Evolutionary conservation across 2,797 vertebrate species (phyloP), one percentile per base, ranked within the genome.

Genomic region (Liasis olivaceus): DNA sequence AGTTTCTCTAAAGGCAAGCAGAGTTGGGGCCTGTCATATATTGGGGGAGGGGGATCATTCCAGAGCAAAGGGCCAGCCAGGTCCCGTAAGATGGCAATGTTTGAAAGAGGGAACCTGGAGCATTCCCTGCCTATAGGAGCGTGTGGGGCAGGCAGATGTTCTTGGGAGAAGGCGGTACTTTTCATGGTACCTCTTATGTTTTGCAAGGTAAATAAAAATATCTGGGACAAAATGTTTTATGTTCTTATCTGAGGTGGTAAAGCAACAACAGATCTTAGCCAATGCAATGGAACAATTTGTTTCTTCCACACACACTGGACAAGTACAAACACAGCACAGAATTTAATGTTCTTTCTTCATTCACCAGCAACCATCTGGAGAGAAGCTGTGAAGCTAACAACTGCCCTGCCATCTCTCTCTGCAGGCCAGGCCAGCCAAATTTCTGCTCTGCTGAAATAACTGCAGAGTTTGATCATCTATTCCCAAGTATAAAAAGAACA

Each of bases 241-340:
- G 28, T 84, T n/a, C 59, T 88, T 56, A 54, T 36, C 90, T 56
- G 87, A 22, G 28, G 47, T 2, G 24, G 36, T 9, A 47, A 84
- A 51, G 58, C 3, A 92, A 59, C 69, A 64, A 62, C 69, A 54
- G 54, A 89, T 84, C n/a, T 62, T 24, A 66, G 47, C 59, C 60
- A 54, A 36, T 0, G 72, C 24, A 77, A 92, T 20, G 20, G 91
- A 92, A 89, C 91, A 92, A 58, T 56, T 63, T 92, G 91, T 92
- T 36, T 92, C 66, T 62, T 85, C 47, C 47, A 14, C 14, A 13
- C 51, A 13, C 28, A 72, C 59, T 2, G 28, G 20, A 17, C 15
- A 31, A 92, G 77, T 88, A 64, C 59, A 36, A 89, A 62, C 69
- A 84, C 87, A 92, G 59, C 69, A 62, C 11, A 87, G 85, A 58